Evolutionary conservation across 2,113 vertebrate species (phyloP).

Genomic region (Pterocles gutturalis): DNA sequence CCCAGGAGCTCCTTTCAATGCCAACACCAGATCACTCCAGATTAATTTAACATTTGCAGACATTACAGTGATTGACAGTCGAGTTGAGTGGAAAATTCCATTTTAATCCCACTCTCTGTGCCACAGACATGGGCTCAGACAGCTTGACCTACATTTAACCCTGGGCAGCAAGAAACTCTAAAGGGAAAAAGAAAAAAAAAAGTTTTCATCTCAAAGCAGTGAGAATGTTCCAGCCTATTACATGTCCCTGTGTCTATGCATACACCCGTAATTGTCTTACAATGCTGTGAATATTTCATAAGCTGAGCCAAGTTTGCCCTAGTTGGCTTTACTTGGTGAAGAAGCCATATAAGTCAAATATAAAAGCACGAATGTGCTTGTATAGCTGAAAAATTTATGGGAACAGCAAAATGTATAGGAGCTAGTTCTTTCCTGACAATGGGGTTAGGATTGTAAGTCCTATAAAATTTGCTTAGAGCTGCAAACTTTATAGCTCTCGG

Average conservation of each 20-base stretch:
- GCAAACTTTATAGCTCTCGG: not conserved
- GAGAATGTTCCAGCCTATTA: not conserved
- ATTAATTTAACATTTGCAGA: slow-evolving; percentile 66
- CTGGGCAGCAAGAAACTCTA: slow-evolving; percentile 16
- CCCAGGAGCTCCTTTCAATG: not conserved
- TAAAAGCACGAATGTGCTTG: not conserved
- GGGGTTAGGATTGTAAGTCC: not conserved
- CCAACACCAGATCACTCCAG: slow-evolving; percentile 28
- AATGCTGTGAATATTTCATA: not conserved
- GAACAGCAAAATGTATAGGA: not conserved
- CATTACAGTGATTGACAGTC: slow-evolving; percentile 38
- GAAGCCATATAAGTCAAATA: not conserved
- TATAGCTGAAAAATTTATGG: not conserved
- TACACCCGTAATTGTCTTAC: not conserved
- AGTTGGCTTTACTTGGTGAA: not conserved
- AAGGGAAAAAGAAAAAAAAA: not conserved
- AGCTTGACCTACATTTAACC: slow-evolving; percentile 62
- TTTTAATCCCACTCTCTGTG: slow-evolving; percentile 42
- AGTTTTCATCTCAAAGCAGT: slow-evolving; percentile 1
- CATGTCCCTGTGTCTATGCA: not conserved
- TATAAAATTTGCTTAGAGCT: not conserved
- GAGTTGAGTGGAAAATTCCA: slow-evolving; percentile 64
- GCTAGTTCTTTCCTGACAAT: not conserved
- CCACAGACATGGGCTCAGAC: slow-evolving; percentile 57
- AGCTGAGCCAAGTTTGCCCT: not conserved